A percentile compares a stretch with the other conserved stretches of the same genome.
phyloP scores from a whole-genome alignment of 2,797 vertebrate species.

The Hylomyscus alleni region DNA sequence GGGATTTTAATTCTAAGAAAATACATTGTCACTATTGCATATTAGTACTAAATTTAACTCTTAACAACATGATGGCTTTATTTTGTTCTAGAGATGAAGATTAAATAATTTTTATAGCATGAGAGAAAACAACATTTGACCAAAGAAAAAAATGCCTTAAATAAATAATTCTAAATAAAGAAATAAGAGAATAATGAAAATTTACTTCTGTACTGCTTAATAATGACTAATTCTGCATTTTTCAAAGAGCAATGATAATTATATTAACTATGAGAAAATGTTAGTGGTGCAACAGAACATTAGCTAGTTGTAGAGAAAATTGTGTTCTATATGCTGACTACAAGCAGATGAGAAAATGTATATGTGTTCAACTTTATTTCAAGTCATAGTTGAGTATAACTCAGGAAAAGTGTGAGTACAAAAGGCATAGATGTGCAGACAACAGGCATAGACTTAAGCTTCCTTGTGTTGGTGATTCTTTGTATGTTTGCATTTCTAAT shows the following conservation, averaged over 20 bases:
- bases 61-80: not conserved
- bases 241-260: not conserved
- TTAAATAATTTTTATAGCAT: not conserved
- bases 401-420: not conserved
- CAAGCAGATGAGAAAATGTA: not conserved
- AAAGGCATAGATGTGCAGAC: not conserved
- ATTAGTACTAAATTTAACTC: not conserved
- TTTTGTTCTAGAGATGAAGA: not conserved
- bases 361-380: not conserved
- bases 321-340: not conserved
- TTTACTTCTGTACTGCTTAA: not conserved
- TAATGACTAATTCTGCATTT: not conserved
- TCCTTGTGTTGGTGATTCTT: not conserved
- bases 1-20: not conserved
- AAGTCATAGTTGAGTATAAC: not conserved
- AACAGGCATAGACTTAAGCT: not conserved
- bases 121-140: not conserved
- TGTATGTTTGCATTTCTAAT: not conserved
- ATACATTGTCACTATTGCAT: not conserved
- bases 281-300: not conserved
- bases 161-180: not conserved
- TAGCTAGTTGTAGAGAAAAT: not conserved
- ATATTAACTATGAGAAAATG: not conserved
- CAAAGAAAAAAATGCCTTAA: not conserved
- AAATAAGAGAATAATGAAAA: not conserved